These are phyloP conservation scores for Eupleurogrammus muticus DNA, from an alignment of 2,797 vertebrate species.

Conservation along the genomic window DNA sequence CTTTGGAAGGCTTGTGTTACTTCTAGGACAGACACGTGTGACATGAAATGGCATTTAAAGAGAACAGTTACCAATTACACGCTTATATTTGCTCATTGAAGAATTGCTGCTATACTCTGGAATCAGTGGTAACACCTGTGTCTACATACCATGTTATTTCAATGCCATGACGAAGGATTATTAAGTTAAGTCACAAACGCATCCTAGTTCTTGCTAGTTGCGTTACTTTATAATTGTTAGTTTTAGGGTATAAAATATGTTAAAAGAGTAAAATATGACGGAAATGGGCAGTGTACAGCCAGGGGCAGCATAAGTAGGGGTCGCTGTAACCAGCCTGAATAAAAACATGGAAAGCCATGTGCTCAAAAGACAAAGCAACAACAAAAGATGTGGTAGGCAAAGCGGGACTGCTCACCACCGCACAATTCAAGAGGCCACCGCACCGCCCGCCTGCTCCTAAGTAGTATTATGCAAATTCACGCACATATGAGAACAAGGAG, in stretches of 20 bases:
- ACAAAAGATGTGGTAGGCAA: constrained; percentile 86
- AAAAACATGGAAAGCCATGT: constrained; percentile 92
- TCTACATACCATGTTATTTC: too few relatives aligned
- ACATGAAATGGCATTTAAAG: too few relatives aligned
- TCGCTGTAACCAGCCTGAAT: constrained; percentile 87
- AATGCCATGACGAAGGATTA: too few relatives aligned
- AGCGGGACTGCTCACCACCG: constrained; percentile 31
- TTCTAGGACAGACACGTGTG: too few relatives aligned
- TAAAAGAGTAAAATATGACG: background rate
- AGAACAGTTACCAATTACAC: too few relatives aligned
- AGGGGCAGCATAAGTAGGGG: constrained; percentile 60
- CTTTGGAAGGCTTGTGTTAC: background rate
- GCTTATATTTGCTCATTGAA: too few relatives aligned
- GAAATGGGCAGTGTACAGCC: background rate
- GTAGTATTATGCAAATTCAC: rapidly evolving
- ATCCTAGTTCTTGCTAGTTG: too few relatives aligned
- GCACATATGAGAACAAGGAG: background rate
- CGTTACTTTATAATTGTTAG: background rate
- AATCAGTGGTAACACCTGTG: too few relatives aligned
- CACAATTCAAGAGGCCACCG: background rate
- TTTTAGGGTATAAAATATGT: background rate
- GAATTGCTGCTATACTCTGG: too few relatives aligned
- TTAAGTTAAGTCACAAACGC: too few relatives aligned
- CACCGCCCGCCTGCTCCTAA: background rate
- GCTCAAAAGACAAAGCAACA: constrained; percentile 98